Evolutionary conservation across 2,888 invertebrate species (phyloP), one percentile per base, ranked within the genome.

Genomic region (Drosophila demipolita): DNA sequence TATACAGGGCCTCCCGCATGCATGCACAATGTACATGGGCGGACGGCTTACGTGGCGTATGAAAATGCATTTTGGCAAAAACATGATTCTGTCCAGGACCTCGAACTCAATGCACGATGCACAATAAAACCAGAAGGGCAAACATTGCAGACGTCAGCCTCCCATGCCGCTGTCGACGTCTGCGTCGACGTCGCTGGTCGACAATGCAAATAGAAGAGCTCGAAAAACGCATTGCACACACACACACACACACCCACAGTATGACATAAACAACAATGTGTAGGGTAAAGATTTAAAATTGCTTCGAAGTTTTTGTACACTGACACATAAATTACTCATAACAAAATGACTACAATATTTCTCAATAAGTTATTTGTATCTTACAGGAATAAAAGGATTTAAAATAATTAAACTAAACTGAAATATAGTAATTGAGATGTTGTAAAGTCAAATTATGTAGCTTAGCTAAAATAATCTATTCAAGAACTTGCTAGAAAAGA

Each of bases 31-130:
- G 60, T 79, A 83, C 72, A 80, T 78, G 67, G 64, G 63, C 59
- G 60, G 50, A 33, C 57, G 83, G 83, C 77, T 78, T 78, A 84
- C 78, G 79, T 77, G 83, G 81, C 85, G 78, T 82, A 87, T 87
- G 89, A 77, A 87, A 87, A 87, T 89, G 87, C 87, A 87, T 87
- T 86, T 87, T 85, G 87, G 75, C 83, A 88, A 86, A 86, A 85
- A 89, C 85, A 87, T 75, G 82, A 83, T 77, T 81, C 71, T 76
- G 68, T 63, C 65, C 66, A 60, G 77, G 54, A 55, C 48, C 68
- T 55, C 68, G 58, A 66, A 58, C 74, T 66, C 73, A 73, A 63
- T 74, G 77, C 52, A 33, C 66, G 63, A 53, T 73, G 71, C 63
- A 78, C 76, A 82, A 72, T 76, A 82, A 80, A 87, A 87, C 83